phyloP scores from a whole-genome alignment of 2,113 vertebrate genomes.

The Cephalopterus ornatus region DNA sequence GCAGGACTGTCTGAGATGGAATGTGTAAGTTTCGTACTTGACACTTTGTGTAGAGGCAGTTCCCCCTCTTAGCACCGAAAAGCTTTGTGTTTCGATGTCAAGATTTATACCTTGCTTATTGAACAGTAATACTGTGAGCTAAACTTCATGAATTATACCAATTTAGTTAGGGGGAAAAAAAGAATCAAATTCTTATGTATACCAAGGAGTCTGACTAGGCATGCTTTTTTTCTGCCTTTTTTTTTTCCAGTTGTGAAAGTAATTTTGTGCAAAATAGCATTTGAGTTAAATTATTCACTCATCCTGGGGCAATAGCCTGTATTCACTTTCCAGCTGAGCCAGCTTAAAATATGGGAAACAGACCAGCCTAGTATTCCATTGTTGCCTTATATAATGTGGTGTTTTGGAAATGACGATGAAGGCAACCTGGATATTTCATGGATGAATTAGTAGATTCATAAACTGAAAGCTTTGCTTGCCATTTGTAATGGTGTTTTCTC shows the following conservation, averaged over 20 bases:
- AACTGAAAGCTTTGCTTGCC: constrained; percentile 26
- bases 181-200: background rate
- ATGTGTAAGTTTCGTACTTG: background rate
- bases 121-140: background rate
- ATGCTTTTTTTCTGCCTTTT: background rate
- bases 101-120: background rate
- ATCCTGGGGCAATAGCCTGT: constrained; percentile 27
- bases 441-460: constrained; percentile 50
- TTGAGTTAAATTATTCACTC: constrained; percentile 50
- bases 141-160: background rate
- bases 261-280: constrained; percentile 34
- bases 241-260: constrained; percentile 3
- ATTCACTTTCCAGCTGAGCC: constrained; percentile 50
- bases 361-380: constrained; percentile 25
- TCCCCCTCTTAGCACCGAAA: background rate
- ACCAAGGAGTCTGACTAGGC: background rate
- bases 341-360: constrained; percentile 39
- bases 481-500: constrained; percentile 1
- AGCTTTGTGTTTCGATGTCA: background rate
- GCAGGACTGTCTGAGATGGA: background rate
- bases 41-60: background rate
- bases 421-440: constrained; percentile 39
- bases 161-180: background rate
- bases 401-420: constrained; percentile 56
- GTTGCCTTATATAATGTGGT: constrained; percentile 39